These are phyloP conservation scores for Neelides folsomi DNA, from an alignment of 2,888 invertebrate genomes.

Conservation along the genomic window DNA sequence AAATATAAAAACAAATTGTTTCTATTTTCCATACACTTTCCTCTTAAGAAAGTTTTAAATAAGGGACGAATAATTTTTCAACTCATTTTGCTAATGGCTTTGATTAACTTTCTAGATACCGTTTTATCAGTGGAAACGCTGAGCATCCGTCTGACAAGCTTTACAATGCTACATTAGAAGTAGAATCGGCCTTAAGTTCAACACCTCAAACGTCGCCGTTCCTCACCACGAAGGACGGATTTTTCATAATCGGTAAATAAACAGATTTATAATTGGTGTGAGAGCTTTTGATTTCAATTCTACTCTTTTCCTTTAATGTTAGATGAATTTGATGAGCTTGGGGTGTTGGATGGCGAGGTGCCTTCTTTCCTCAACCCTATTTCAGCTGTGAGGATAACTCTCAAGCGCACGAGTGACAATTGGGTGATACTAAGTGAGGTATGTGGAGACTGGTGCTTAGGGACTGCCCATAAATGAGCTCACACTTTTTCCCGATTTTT, in stretches of 20 bases:
- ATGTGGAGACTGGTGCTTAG: too few species aligned
- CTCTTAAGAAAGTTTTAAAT: too few species aligned
- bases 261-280: too few species aligned
- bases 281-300: neutral
- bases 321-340: conserved; percentile 64
- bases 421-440: conserved; percentile 90
- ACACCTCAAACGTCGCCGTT: conserved; percentile 15
- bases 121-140: conserved; percentile 74
- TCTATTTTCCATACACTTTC: too few species aligned
- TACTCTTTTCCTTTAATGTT: conserved; percentile 29
- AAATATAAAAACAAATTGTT: too few species aligned
- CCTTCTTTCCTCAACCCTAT: conserved; percentile 55
- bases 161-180: conserved; percentile 72
- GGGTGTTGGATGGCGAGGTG: conserved; percentile 60
- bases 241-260: conserved; percentile 50
- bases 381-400: conserved; percentile 57
- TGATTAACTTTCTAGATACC: conserved; percentile 47
- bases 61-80: too few species aligned
- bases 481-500: too few species aligned
- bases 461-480: too few species aligned
- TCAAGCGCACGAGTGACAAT: conserved; percentile 64
- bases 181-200: conserved; percentile 43
- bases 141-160: conserved; percentile 81
- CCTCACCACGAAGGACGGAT: conserved; percentile 54
- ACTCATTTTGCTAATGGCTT: too few species aligned